These are phyloP conservation scores for Turritopsis rubra DNA, from an alignment of 30 jellyfish, hydroid and myxozoan genomes.

Conservation along the genomic window DNA sequence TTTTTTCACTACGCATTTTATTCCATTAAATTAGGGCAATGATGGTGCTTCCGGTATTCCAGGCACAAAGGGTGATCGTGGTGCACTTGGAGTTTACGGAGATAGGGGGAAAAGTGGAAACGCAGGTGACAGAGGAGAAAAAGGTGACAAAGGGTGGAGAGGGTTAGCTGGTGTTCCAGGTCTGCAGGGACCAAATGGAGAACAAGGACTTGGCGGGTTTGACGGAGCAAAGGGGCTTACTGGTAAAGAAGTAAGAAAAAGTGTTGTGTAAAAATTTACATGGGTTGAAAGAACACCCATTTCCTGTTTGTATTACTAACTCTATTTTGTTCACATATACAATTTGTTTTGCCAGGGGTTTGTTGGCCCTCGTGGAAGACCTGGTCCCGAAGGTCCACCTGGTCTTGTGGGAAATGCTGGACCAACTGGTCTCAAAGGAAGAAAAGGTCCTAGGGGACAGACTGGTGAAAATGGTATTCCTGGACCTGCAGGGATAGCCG, in stretches of 20 bases:
- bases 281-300: no score
- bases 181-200: constrained; percentile 35
- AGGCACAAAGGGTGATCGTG: constrained; percentile 24
- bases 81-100: constrained; percentile 45
- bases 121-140: constrained; percentile 66
- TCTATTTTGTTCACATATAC: no score
- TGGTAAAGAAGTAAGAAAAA: constrained; percentile 32
- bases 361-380: constrained; percentile 59
- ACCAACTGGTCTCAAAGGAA: constrained; percentile 53
- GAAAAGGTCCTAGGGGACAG: constrained; percentile 60
- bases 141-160: constrained; percentile 40
- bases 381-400: constrained; percentile 51
- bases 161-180: constrained; percentile 50
- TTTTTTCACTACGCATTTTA: background rate
- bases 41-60: constrained; percentile 21
- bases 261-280: no score
- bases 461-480: constrained; percentile 69
- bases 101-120: constrained; percentile 34
- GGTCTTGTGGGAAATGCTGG: constrained; percentile 39
- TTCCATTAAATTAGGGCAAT: constrained; percentile 1
- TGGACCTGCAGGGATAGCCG: constrained; percentile 91
- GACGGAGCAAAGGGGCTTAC: constrained; percentile 47
- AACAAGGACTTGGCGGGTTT: constrained; percentile 48
- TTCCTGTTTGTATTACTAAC: no score
- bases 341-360: constrained; percentile 36